Evolutionary conservation across 2,797 vertebrate genomes (phyloP).

Genomic region (Etheostoma perlongum): DNA sequence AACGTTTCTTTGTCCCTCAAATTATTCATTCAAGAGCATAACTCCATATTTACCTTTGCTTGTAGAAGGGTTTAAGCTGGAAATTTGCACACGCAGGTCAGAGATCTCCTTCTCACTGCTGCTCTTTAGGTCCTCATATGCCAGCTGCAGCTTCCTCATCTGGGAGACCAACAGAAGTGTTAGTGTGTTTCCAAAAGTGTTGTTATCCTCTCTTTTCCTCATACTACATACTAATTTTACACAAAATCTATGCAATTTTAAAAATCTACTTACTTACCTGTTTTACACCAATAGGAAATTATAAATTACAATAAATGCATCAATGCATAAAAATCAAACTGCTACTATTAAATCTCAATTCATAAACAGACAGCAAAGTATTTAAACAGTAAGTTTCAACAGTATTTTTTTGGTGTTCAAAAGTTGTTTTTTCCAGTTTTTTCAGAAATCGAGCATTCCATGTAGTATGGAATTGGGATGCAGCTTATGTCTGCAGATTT

Average conservation of each 20-base stretch:
- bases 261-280: not conserved
- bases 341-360: not conserved
- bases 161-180: constrained; percentile 61
- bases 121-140: constrained; percentile 72
- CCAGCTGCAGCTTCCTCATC: constrained; percentile 72
- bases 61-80: constrained; percentile 37
- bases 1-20: not conserved
- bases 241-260: not conserved
- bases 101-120: constrained; percentile 73
- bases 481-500: not conserved
- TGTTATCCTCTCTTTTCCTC: not conserved
- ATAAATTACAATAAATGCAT: not conserved
- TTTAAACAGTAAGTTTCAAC: not conserved
- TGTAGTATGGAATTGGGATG: too few relatives aligned
- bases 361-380: not conserved
- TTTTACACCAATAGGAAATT: not conserved
- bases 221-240: not conserved
- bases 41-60: constrained; percentile 59
- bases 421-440: not conserved
- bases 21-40: not conserved
- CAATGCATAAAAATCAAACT: not conserved
- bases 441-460: not conserved
- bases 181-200: not conserved
- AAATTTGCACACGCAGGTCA: constrained; percentile 60
- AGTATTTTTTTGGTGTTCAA: not conserved